Conservation (phyloP, 2,888 invertebrate species). For the Hyppa rectilinea region DNA sequence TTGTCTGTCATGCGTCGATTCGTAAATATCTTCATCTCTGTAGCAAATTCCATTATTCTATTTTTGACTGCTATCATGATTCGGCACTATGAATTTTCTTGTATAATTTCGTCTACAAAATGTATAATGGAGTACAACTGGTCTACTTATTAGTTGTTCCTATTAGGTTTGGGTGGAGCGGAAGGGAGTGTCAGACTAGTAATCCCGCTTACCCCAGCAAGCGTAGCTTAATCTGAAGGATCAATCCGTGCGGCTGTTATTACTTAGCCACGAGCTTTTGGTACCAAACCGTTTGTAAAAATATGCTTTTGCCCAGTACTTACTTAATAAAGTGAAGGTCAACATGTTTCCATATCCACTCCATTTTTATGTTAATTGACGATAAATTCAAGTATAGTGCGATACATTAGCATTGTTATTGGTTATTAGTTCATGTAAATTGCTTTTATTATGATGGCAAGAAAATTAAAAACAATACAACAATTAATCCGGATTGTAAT, state of each 20-base stretch:
- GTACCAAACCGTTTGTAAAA: no score
- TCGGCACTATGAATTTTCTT: no score
- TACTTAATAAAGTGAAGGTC: not conserved
- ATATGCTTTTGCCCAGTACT: not conserved
- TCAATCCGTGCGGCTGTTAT: no score
- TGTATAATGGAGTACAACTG: no score
- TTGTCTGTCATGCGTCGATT: not conserved
- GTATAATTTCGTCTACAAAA: no score
- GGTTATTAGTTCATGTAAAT: slow-evolving; percentile 25
- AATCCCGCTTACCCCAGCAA: no score
- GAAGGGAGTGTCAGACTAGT: no score
- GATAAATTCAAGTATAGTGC: not conserved
- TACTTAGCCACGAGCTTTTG: no score
- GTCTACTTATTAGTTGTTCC: no score
- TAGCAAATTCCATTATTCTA: not conserved
- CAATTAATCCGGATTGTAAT: slow-evolving; percentile 1
- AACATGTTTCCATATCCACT: not conserved
- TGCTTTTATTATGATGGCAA: slow-evolving; percentile 8
- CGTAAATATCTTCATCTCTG: not conserved
- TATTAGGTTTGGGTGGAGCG: no score
- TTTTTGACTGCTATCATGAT: not conserved
- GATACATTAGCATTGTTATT: not conserved
- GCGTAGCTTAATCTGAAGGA: no score
- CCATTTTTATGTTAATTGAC: slow-evolving; percentile 6
- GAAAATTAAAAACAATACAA: slow-evolving; percentile 4